phyloP scores from a whole-genome alignment of 2,797 vertebrate species.

The Characodon lateralis region DNA sequence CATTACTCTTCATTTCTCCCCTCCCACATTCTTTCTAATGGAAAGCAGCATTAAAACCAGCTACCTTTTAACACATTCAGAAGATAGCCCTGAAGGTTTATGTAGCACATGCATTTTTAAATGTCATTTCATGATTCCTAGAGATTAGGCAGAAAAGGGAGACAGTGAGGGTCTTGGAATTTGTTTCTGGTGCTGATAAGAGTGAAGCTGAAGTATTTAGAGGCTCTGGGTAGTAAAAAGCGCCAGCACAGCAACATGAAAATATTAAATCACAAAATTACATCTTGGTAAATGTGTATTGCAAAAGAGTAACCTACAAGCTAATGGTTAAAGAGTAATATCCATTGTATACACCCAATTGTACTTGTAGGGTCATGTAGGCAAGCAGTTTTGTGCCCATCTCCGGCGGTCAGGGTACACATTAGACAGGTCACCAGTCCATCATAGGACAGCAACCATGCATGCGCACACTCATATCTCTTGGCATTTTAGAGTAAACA shows the following conservation, averaged over 20 bases:
- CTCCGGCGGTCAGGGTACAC: too few relatives aligned
- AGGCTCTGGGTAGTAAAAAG: not conserved
- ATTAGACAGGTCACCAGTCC: too few relatives aligned
- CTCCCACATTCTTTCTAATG: conserved; percentile 43
- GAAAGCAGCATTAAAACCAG: conserved; percentile 61
- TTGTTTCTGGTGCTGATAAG: conserved; percentile 20
- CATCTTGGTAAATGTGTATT: not conserved
- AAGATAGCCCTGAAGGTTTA: conserved; percentile 69
- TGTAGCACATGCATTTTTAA: conserved; percentile 76
- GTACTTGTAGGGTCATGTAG: too few relatives aligned
- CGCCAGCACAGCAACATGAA: not conserved
- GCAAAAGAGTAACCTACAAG: not conserved
- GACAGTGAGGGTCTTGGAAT: conserved; percentile 35
- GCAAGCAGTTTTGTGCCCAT: too few relatives aligned
- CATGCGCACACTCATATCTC: too few relatives aligned
- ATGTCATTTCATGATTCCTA: conserved; percentile 69
- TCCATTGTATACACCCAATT: too few relatives aligned
- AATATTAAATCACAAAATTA: not conserved
- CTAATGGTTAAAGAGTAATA: not conserved
- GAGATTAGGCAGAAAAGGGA: conserved; percentile 41
- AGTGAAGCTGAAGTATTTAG: not conserved
- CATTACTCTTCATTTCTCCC: conserved; percentile 36
- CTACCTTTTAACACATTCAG: conserved; percentile 65
- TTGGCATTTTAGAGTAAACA: too few relatives aligned
- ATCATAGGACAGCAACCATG: too few relatives aligned